Base-by-base conservation (phyloP, 2,113 vertebrate species). In the Sinocyclocheilus maitianheensis region DNA sequence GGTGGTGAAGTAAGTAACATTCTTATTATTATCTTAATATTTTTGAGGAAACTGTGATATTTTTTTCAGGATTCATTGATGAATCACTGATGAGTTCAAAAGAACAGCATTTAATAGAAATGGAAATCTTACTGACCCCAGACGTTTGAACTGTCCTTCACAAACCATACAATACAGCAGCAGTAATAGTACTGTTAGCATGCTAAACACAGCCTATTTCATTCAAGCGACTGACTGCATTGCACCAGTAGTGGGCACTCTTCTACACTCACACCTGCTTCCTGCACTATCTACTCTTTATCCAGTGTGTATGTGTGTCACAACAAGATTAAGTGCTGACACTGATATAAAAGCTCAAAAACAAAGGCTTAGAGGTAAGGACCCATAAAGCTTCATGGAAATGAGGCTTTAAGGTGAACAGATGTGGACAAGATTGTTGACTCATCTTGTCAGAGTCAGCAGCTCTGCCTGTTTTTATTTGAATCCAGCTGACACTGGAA, bases 351-450 rank as follows among this genome's bases (percentile, higher is more conserved):
- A 2, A 48, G 40, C 40, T 83, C 8, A n/a, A 77, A 83, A 83
- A 71, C 43, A 83, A 87, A 72, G 46, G 20, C 22, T 81, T n/a
- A 18, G 40, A 69, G 51, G 34, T 76, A 65, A 30, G 18, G 13
- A 51, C 55, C 11, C 72, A 24, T 20, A 77, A 77, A 14, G 0
- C 26, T 80, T 46, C 6, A 58, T 30, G 24, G 72, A 74, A 4
- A 77, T 34, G n/a, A 81, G 74, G 51, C 63, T 79, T 79, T 78
- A 72, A 72, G 83, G 30, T 48, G 10, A 77, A 67, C 74, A 84
- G 86, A 83, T 84, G 81, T 79, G 75, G 81, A 78, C n/a, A 67
- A n/a, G 62, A 65, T 8, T 51, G 60, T 81, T 22, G 62, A 20
- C 62, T 67, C 43, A 67, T 81, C 40, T 48, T 4, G 7, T 30